phyloP scores from a whole-genome alignment of 2,888 invertebrate species.

The Agonopterix subpropinquella region DNA sequence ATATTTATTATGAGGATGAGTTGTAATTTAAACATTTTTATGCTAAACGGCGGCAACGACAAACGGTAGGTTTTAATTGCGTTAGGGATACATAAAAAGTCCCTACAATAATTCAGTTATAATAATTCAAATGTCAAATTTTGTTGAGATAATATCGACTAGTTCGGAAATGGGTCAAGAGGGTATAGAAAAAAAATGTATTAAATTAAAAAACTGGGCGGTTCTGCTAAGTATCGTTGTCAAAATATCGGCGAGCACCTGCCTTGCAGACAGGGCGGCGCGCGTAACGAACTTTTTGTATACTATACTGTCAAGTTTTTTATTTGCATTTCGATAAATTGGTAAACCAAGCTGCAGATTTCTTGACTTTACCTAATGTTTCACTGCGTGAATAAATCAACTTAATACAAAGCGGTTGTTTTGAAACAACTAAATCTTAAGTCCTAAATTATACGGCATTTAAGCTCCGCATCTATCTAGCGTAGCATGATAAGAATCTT shows the following conservation, averaged over 20 bases:
- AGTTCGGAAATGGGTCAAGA: constrained; percentile 60
- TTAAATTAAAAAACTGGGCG: constrained; percentile 60
- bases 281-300: constrained; percentile 56
- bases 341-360: too few relatives aligned
- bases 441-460: constrained; percentile 25
- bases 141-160: constrained; percentile 44
- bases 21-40: too few relatives aligned
- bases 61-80: constrained; percentile 13
- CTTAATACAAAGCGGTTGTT: not conserved
- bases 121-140: constrained; percentile 43
- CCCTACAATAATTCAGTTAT: constrained; percentile 26
- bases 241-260: constrained; percentile 71
- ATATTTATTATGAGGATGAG: too few relatives aligned
- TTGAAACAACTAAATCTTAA: constrained; percentile 8
- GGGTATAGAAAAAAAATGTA: constrained; percentile 45
- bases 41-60: too few relatives aligned
- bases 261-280: constrained; percentile 60
- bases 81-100: constrained; percentile 24
- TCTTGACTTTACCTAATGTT: too few relatives aligned
- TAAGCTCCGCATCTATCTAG: constrained; percentile 22
- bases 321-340: too few relatives aligned
- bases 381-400: too few relatives aligned
- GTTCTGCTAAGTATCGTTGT: constrained; percentile 71
- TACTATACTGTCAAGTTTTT: constrained; percentile 7
- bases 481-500: constrained; percentile 37